Base-by-base conservation (phyloP, 2,797 vertebrate species). In the Alectoris magna region DNA sequence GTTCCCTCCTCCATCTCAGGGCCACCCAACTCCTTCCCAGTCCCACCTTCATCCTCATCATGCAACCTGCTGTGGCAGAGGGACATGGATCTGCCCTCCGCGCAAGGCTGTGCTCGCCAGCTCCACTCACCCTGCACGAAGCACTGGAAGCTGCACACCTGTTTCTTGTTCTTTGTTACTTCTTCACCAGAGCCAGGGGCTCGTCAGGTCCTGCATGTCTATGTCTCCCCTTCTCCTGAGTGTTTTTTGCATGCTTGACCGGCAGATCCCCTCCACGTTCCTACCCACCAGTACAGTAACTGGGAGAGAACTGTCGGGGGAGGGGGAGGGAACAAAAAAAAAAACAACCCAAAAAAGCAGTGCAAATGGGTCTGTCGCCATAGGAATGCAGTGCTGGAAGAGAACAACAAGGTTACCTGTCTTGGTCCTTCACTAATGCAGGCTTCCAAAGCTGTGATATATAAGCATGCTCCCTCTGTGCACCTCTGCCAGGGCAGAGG, bases 401-500 rank as follows among this genome's bases (percentile, higher is more conserved):
- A 69, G 53, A 14, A 58, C 10, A 1, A 0, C 0, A 1, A 38
- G 38, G 74, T 38, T 76, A 15, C 51, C 2, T 0, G 7, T 12
- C 44, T 14, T 27, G 19, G 46, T 21, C 48, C 48, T 27, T 12
- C 4, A 18, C 36, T 21, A 10, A 19, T 4, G 19, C 48, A 39
- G 14, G 29, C 58, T 51, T 14, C 15, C 9, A 6, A 10, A n/a
- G 29, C 72, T 26, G 15, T 6, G 13, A 17, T 4, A 6, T 1
- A 5, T 24, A 2, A 14, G 41, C 39, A 38, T 0, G 21, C 23
- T 74, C 39, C 24, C 3, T 2, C 51, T 16, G 15, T 2, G 21
- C 26, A 15, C 17, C 14, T 29, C 55, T 22, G 24, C n/a, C 41
- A 34, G 69, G 66, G 64, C 31, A 73, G 51, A n/a, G 36, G 38